phyloP scores from a whole-genome alignment of 2,888 invertebrate species.

The Neuroscelio doddi region DNA sequence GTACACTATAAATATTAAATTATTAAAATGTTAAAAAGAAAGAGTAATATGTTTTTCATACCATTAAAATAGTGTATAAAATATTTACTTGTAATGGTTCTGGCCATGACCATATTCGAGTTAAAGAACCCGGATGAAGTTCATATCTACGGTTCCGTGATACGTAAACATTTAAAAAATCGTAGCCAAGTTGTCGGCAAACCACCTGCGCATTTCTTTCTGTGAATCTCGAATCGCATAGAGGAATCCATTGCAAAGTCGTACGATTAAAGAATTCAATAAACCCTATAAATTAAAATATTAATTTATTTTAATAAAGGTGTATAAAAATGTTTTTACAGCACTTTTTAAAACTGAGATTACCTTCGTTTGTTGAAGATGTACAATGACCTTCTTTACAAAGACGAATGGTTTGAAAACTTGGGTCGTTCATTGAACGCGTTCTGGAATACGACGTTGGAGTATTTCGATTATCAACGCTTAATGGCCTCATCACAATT shows the following conservation, averaged over 20 bases:
- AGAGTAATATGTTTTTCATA: too few relatives aligned
- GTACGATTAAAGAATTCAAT: slow-evolving; percentile 96
- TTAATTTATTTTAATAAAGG: too few relatives aligned
- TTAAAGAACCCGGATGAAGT: slow-evolving; percentile 89
- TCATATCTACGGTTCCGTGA: slow-evolving; percentile 89
- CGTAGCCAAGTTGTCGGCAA: slow-evolving; percentile 92
- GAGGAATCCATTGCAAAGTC: slow-evolving; percentile 95
- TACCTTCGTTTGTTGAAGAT: slow-evolving; percentile 74
- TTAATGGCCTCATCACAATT: slow-evolving; percentile 83
- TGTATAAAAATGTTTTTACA: too few relatives aligned
- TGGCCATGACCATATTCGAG: slow-evolving; percentile 94
- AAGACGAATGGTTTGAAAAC: slow-evolving; percentile 79
- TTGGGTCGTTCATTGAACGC: slow-evolving; percentile 27
- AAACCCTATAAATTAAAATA: slow-evolving; percentile 89
- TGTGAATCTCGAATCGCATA: slow-evolving; percentile 96
- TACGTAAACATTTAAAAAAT: slow-evolving; percentile 91
- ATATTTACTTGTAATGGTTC: slow-evolving; percentile 82
- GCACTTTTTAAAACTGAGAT: too few relatives aligned
- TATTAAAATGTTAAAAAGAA: not conserved
- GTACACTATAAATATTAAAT: slow-evolving; percentile 9
- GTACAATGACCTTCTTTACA: slow-evolving; percentile 84
- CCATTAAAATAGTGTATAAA: not conserved
- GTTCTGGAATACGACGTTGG: slow-evolving; percentile 47
- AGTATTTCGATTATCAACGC: slow-evolving; percentile 57
- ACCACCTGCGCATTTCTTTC: slow-evolving; percentile 98